A percentile compares a stretch with the other conserved stretches of the same genome.
These are phyloP conservation scores for Tetramorium bicarinatum DNA, from an alignment of 2,888 invertebrate species.

Conservation along the genomic window DNA sequence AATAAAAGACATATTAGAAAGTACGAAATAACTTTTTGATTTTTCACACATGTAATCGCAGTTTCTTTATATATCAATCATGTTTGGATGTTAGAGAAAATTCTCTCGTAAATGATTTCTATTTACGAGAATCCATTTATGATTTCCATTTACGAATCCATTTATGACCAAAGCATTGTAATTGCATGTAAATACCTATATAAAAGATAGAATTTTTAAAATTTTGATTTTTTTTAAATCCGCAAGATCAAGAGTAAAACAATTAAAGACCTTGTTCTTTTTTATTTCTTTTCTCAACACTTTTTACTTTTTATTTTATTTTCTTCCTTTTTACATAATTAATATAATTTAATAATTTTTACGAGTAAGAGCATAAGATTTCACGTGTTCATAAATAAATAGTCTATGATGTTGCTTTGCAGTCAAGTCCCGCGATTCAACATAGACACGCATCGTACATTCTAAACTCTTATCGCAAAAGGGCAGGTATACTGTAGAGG, in stretches of 20 bases:
- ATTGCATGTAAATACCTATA: background rate
- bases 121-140: no score
- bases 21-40: background rate
- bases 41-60: background rate
- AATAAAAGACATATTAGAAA: background rate
- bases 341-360: slow-evolving; percentile 5
- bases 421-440: slow-evolving; percentile 61
- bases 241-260: background rate
- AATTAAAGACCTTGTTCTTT: background rate
- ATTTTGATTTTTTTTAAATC: background rate
- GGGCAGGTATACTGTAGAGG: slow-evolving; percentile 62
- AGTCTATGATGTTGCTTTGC: background rate
- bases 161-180: background rate
- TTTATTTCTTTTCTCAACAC: background rate
- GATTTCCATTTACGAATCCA: no score
- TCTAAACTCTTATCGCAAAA: slow-evolving; percentile 71
- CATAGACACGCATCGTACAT: slow-evolving; percentile 60
- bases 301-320: background rate
- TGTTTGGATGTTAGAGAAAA: background rate
- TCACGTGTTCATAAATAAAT: background rate
- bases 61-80: background rate
- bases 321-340: background rate
- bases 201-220: background rate
- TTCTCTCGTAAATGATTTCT: background rate
- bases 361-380: background rate